phyloP scores from a whole-genome alignment of 2,113 vertebrate species.

The Xerus inauris region DNA sequence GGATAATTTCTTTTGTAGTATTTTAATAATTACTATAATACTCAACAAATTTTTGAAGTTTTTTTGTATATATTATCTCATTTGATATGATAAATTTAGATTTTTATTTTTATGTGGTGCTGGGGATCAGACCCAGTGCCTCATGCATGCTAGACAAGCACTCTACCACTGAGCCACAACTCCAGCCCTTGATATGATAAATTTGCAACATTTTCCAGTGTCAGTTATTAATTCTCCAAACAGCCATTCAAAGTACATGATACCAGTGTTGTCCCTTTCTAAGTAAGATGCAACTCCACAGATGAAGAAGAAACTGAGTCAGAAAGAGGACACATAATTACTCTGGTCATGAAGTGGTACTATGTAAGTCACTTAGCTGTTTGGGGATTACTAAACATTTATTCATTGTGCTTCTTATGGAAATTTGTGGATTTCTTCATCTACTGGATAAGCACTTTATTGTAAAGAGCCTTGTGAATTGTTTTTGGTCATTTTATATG shows the following conservation, averaged over 20 bases:
- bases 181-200: slow-evolving; percentile 43
- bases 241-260: not conserved
- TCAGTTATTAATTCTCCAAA: slow-evolving; percentile 34
- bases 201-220: slow-evolving; percentile 39
- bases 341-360: not conserved
- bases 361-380: not conserved
- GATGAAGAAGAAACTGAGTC: slow-evolving; percentile 56
- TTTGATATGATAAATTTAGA: slow-evolving; percentile 46
- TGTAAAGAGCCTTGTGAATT: slow-evolving; percentile 19
- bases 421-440: slow-evolving; percentile 45
- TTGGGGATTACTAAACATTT: slow-evolving; percentile 50
- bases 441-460: slow-evolving; percentile 45
- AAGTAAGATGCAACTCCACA: not conserved
- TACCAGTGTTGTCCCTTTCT: not conserved
- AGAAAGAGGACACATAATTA: slow-evolving; percentile 19
- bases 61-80: not conserved
- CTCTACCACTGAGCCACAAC: no score
- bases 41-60: not conserved
- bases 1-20: not conserved
- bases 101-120: no score
- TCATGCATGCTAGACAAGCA: no score
- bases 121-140: no score
- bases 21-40: slow-evolving; percentile 25
- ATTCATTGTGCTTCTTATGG: slow-evolving; percentile 52
- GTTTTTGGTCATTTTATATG: slow-evolving; percentile 38